Conservation (phyloP, 1,140 invertebrate species). For the Drosophila punjabiensis region DNA sequence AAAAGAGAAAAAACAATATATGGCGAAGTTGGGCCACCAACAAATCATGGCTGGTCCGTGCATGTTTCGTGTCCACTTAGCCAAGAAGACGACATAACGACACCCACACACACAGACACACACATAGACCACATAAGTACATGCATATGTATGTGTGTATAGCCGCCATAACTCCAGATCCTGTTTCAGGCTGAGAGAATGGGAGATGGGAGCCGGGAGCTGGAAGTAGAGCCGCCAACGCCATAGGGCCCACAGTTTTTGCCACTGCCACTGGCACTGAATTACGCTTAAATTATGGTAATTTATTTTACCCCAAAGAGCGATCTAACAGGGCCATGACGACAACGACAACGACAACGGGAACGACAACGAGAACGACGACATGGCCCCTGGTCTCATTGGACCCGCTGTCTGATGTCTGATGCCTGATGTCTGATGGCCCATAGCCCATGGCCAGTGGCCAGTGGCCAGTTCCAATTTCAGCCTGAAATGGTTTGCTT, state of each 20-base stretch:
- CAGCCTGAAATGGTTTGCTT: not conserved
- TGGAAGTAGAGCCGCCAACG: constrained; percentile 2
- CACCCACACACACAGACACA: constrained; percentile 24
- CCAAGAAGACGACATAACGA: constrained; percentile 68
- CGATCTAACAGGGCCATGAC: constrained; percentile 73
- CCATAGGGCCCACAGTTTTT: constrained; percentile 44
- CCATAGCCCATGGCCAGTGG: constrained; percentile 13
- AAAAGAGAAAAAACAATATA: constrained; percentile 38
- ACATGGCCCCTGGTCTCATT: constrained; percentile 40
- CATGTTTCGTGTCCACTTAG: constrained; percentile 82
- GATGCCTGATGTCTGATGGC: constrained; percentile 27
- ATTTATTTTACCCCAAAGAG: constrained; percentile 83
- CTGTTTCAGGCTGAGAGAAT: constrained; percentile 15
- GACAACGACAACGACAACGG: constrained; percentile 46
- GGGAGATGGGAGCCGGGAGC: not conserved
- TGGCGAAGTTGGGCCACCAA: constrained; percentile 28
- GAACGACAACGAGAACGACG: constrained; percentile 32
- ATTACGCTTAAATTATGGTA: constrained; percentile 84
- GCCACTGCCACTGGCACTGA: constrained; percentile 59
- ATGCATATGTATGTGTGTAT: not conserved
- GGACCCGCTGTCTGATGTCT: constrained; percentile 26
- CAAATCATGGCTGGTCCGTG: constrained; percentile 67
- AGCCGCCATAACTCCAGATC: constrained; percentile 34
- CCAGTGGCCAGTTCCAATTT: constrained; percentile 22
- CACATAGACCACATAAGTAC: not conserved